A percentile compares a stretch with the other conserved stretches of the same genome.
Conservation (phyloP, 2,888 invertebrate genomes). For the Lapara coniferarum region DNA sequence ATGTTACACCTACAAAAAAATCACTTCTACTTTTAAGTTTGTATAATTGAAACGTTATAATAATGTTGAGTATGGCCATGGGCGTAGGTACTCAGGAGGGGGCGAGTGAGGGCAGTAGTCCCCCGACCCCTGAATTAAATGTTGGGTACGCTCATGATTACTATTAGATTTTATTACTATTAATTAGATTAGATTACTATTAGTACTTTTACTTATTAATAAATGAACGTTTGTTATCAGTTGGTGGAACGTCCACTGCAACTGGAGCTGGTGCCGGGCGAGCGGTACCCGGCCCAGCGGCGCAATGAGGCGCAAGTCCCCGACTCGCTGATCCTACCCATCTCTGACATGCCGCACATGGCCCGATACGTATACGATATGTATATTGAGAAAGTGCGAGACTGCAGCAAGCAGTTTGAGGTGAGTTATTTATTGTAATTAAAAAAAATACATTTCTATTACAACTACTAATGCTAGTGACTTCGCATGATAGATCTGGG, state of each 20-base stretch:
- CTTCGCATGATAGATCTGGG: background rate
- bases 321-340: constrained; percentile 80
- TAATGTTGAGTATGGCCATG: too few relatives aligned
- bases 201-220: too few relatives aligned
- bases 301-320: constrained; percentile 69
- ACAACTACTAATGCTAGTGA: too few relatives aligned
- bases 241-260: constrained; percentile 91
- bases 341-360: constrained; percentile 96
- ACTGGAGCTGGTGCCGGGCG: constrained; percentile 90
- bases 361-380: constrained; percentile 97
- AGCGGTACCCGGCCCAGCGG: constrained; percentile 90
- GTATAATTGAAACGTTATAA: too few relatives aligned
- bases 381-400: constrained; percentile 88
- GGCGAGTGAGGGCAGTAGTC: background rate
- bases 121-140: background rate
- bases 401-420: constrained; percentile 24
- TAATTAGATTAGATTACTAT: too few relatives aligned
- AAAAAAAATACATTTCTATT: too few relatives aligned
- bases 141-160: too few relatives aligned
- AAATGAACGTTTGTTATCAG: constrained; percentile 63
- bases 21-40: too few relatives aligned
- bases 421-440: background rate
- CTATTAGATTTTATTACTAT: too few relatives aligned
- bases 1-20: too few relatives aligned
- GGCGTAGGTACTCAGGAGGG: too few relatives aligned